phyloP scores from a whole-genome alignment of 2,888 invertebrate genomes.

The Lithophane ornitopus region DNA sequence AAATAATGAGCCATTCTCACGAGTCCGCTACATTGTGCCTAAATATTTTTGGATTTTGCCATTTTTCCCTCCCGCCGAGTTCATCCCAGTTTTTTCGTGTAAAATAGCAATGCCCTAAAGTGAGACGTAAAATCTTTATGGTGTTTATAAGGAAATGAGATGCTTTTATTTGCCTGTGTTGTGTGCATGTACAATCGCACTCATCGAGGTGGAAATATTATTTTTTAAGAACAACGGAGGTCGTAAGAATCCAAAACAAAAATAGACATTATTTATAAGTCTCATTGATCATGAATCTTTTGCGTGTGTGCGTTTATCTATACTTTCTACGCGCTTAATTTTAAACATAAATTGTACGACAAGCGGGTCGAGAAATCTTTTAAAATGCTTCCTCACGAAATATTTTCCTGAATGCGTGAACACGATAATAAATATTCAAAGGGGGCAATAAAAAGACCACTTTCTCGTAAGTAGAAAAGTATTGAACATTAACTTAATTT shows the following conservation, averaged over 20 bases:
- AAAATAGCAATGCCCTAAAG: slow-evolving; percentile 68
- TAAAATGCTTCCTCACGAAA: slow-evolving; percentile 71
- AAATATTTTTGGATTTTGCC: slow-evolving; percentile 67
- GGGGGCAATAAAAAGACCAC: slow-evolving; percentile 87
- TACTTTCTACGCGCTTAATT: slow-evolving; percentile 17
- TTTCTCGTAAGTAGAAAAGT: slow-evolving; percentile 88
- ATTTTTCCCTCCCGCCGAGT: slow-evolving; percentile 63
- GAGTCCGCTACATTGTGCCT: slow-evolving; percentile 70
- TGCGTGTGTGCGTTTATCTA: background rate
- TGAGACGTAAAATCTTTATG: slow-evolving; percentile 75
- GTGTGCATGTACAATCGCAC: slow-evolving; percentile 42
- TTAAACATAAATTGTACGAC: slow-evolving; percentile 45
- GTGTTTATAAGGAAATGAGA: slow-evolving; percentile 75
- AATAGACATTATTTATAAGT: background rate
- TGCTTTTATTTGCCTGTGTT: slow-evolving; percentile 67
- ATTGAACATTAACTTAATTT: slow-evolving; percentile 90
- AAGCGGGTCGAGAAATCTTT: slow-evolving; percentile 65
- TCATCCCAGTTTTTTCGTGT: slow-evolving; percentile 59
- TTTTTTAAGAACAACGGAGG: background rate
- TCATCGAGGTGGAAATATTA: background rate
- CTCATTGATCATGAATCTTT: background rate
- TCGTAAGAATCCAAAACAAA: background rate
- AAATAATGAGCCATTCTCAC: slow-evolving; percentile 76
- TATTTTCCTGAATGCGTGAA: slow-evolving; percentile 80
- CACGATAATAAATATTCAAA: slow-evolving; percentile 86